Conservation (phyloP, 2,797 vertebrate genomes). For the Stomatorhinus walkeri region DNA sequence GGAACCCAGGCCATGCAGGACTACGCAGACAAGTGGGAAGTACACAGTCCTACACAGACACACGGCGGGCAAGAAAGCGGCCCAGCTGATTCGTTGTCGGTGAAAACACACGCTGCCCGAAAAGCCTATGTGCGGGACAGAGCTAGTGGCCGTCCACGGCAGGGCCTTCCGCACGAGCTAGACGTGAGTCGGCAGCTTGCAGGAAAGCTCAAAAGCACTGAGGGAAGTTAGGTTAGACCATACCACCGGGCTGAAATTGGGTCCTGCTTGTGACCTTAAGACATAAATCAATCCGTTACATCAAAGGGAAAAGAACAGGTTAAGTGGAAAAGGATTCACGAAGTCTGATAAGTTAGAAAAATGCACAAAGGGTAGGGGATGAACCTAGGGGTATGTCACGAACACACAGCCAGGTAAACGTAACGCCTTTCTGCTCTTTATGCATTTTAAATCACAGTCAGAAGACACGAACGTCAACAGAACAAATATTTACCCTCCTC, state of each 20-base stretch:
- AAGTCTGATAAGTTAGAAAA: not conserved
- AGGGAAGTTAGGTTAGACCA: slow-evolving; percentile 77
- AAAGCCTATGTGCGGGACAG: slow-evolving; percentile 42
- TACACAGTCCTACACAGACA: not conserved
- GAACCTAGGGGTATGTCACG: not conserved
- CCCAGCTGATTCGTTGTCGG: slow-evolving; percentile 23
- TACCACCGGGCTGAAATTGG: slow-evolving; percentile 88
- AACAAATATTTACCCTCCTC: slow-evolving; percentile 80
- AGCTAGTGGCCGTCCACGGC: slow-evolving; percentile 50
- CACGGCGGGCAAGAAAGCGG: not conserved
- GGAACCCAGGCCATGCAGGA: not conserved
- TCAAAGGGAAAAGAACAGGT: not conserved
- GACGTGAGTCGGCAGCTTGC: slow-evolving; percentile 70
- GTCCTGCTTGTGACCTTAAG: slow-evolving; percentile 96
- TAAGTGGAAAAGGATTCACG: not conserved
- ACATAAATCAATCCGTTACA: slow-evolving; percentile 78
- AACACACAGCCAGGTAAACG: not conserved
- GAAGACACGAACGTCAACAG: not conserved
- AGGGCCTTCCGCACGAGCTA: slow-evolving; percentile 35
- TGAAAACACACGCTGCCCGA: slow-evolving; percentile 50
- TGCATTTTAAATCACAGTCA: not conserved
- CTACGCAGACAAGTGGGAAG: not conserved
- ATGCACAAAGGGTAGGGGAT: not conserved
- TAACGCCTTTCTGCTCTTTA: not conserved
- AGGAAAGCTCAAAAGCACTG: slow-evolving; percentile 55